A percentile compares a stretch with the other conserved stretches of the same genome.
These are phyloP conservation scores for Acanthisitta chloris DNA, from an alignment of 2,113 vertebrate species.

Conservation along the genomic window DNA sequence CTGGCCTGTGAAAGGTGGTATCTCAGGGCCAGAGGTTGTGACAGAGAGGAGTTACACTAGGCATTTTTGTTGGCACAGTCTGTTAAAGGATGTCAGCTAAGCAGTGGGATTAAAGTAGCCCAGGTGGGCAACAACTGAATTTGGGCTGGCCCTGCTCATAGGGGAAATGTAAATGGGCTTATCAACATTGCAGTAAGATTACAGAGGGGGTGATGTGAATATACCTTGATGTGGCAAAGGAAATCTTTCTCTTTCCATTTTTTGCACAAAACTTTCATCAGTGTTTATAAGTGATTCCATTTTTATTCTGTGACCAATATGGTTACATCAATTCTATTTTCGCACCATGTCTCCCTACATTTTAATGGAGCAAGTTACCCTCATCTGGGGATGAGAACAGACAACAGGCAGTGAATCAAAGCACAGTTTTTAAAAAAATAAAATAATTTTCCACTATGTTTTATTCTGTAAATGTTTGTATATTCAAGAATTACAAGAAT, in stretches of 20 bases:
- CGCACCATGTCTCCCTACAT: background rate
- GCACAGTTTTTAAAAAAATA: background rate
- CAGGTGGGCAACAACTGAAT: background rate
- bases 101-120: background rate
- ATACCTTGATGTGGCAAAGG: background rate
- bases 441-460: background rate
- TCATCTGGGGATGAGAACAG: background rate
- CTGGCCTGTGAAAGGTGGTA: background rate
- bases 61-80: background rate
- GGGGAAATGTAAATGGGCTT: background rate
- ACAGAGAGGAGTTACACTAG: background rate
- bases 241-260: background rate
- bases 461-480: background rate
- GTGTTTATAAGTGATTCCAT: background rate
- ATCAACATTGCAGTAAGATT: background rate
- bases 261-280: background rate
- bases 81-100: background rate
- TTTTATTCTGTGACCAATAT: background rate
- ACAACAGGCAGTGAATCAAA: background rate
- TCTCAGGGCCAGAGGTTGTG: background rate
- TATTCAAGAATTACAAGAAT: background rate
- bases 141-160: background rate
- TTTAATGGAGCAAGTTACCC: background rate
- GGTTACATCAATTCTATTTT: background rate
- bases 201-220: background rate